These are phyloP conservation scores for Myopa tessellatipennis DNA, from an alignment of 2,888 invertebrate genomes.

Conservation along the genomic window DNA sequence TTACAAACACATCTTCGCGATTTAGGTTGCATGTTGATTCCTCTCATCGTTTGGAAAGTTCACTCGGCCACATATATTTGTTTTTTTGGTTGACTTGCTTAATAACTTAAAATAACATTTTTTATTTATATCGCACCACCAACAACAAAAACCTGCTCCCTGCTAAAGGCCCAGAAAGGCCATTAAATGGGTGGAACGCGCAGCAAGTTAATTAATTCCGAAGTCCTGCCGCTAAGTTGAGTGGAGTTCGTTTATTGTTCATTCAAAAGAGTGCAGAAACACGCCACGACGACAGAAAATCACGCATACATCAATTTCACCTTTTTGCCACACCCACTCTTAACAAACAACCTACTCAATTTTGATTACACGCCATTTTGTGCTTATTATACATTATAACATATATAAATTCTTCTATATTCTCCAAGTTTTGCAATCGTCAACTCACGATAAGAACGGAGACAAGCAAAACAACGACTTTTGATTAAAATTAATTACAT, in stretches of 20 bases:
- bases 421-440: too few species aligned
- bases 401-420: too few species aligned
- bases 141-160: neutral
- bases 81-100: neutral
- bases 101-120: conserved; percentile 1
- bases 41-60: neutral
- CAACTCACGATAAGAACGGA: too few species aligned
- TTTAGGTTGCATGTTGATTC: neutral
- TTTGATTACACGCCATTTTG: too few species aligned
- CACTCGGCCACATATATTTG: neutral
- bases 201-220: conserved; percentile 11
- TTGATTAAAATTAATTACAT: too few species aligned
- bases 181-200: neutral
- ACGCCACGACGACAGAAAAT: conserved; percentile 36
- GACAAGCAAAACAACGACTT: too few species aligned
- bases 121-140: neutral
- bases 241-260: neutral
- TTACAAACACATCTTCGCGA: neutral
- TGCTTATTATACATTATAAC: too few species aligned
- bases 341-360: neutral
- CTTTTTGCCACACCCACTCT: conserved; percentile 16
- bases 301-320: conserved; percentile 33
- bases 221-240: neutral
- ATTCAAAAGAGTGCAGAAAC: neutral
- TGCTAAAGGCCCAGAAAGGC: neutral